phyloP scores from a whole-genome alignment of 2,113 vertebrate genomes.

The Brienomyrus brachyistius region DNA sequence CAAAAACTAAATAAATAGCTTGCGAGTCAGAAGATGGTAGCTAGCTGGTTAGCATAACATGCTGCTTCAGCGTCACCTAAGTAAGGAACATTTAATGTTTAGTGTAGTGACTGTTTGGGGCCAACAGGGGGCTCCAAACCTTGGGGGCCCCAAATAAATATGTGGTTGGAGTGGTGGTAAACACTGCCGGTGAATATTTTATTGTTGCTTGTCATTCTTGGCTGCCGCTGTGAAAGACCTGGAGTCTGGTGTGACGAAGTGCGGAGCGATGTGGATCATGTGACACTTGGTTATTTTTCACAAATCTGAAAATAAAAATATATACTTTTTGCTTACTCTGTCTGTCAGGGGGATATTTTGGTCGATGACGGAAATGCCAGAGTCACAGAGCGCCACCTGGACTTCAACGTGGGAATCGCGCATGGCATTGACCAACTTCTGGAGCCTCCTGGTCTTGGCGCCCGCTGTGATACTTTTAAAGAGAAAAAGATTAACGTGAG shows the following conservation, averaged over 20 bases:
- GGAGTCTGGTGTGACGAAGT: background rate
- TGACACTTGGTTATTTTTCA: background rate
- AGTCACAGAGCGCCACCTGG: slow-evolving; percentile 70
- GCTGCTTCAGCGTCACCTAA: background rate
- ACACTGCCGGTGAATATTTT: background rate
- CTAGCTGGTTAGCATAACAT: background rate
- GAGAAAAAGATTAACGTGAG: slow-evolving; percentile 42
- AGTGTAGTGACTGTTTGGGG: background rate
- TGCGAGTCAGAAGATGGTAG: background rate
- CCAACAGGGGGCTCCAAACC: too few species aligned
- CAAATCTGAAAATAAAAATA: background rate
- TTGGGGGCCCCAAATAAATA: background rate
- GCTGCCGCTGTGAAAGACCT: background rate
- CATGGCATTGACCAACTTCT: slow-evolving; percentile 79
- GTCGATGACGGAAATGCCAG: slow-evolving; percentile 62
- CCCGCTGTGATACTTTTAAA: slow-evolving; percentile 70
- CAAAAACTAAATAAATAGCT: background rate
- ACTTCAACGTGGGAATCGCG: slow-evolving; percentile 76
- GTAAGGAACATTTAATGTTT: background rate
- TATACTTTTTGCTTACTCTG: background rate
- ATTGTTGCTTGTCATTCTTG: background rate
- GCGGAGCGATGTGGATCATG: background rate
- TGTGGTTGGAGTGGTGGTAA: background rate
- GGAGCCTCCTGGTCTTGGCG: slow-evolving; percentile 82
- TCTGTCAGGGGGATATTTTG: slow-evolving; percentile 69